Percentiles rank a stretch among this genome's conserved stretches.
Evolutionary conservation across 2,797 vertebrate genomes (phyloP).

Genomic region (Enteromius treurensis): DNA sequence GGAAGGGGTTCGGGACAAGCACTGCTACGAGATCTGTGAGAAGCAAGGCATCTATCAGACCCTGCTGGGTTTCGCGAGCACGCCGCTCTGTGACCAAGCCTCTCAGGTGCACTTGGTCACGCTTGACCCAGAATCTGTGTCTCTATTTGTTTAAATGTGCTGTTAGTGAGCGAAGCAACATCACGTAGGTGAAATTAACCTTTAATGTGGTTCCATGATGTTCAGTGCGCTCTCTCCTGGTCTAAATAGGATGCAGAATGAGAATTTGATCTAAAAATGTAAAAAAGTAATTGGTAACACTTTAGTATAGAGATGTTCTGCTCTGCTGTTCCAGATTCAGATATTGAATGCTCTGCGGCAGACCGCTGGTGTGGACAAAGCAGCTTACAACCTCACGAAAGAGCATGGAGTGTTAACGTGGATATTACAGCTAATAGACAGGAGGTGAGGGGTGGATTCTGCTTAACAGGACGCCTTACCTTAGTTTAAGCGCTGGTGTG

Average conservation of each 20-base stretch:
- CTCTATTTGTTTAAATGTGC: background rate
- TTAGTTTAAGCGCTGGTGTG: background rate
- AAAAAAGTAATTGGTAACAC: background rate
- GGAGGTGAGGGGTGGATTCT: conserved; percentile 72
- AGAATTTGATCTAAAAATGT: background rate
- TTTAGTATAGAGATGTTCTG: background rate
- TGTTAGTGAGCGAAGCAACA: background rate
- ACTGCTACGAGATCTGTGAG: conserved; percentile 86
- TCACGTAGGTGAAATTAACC: background rate
- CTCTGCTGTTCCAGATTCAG: conserved; percentile 72
- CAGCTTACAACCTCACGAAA: conserved; percentile 86
- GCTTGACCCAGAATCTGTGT: background rate
- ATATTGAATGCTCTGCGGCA: conserved; percentile 84
- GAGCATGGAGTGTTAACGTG: conserved; percentile 87
- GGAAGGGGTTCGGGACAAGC: conserved; percentile 84
- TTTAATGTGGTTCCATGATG: background rate
- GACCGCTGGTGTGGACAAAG: conserved; percentile 79
- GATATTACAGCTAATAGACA: conserved; percentile 82
- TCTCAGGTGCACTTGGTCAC: conserved; percentile 80
- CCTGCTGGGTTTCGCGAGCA: conserved; percentile 86
- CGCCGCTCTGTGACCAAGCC: conserved; percentile 82
- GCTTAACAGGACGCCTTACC: background rate
- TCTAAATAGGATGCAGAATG: background rate
- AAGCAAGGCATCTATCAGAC: conserved; percentile 86
- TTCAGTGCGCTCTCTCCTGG: background rate